phyloP scores from a whole-genome alignment of 2,888 invertebrate genomes.

The Folsomia candida region DNA sequence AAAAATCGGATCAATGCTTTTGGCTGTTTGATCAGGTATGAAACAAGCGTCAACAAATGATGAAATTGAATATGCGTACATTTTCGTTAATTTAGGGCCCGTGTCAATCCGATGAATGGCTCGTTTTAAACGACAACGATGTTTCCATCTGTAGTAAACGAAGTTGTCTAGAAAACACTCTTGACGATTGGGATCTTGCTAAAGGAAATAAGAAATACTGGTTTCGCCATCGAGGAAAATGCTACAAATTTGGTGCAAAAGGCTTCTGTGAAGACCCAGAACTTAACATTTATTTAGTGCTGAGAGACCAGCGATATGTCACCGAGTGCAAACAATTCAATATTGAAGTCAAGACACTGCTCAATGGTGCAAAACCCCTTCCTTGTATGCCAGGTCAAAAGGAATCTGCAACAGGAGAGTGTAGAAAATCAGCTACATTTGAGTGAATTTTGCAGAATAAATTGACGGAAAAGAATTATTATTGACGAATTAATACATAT shows the following conservation, averaged over 20 bases:
- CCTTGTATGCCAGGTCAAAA: slow-evolving; percentile 33
- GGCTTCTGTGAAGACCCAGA: neutral
- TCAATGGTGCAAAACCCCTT: slow-evolving; percentile 12
- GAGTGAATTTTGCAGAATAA: neutral
- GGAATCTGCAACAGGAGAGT: slow-evolving; percentile 31
- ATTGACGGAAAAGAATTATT: neutral
- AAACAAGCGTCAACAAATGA: neutral
- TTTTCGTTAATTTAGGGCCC: slow-evolving; percentile 24
- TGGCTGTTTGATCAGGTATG: slow-evolving; percentile 32
- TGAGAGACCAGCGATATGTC: slow-evolving; percentile 2
- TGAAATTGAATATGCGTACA: neutral
- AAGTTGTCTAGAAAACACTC: slow-evolving; percentile 26
- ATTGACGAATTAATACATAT: neutral
- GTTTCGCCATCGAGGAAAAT: slow-evolving; percentile 24
- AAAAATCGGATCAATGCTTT: slow-evolving; percentile 20
- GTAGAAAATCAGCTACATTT: slow-evolving; percentile 19
- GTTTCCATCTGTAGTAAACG: slow-evolving; percentile 10
- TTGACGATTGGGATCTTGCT: slow-evolving; percentile 2
- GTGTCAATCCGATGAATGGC: slow-evolving; percentile 25
- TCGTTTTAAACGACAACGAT: neutral
- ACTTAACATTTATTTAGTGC: slow-evolving; percentile 5
- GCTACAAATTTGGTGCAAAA: slow-evolving; percentile 24
- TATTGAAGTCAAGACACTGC: neutral
- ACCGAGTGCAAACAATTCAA: neutral
- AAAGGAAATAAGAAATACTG: slow-evolving; percentile 16